Evolutionary conservation across 2,797 vertebrate species (phyloP), one percentile per base, ranked within the genome.

Genomic region (Labeo calbasu): DNA sequence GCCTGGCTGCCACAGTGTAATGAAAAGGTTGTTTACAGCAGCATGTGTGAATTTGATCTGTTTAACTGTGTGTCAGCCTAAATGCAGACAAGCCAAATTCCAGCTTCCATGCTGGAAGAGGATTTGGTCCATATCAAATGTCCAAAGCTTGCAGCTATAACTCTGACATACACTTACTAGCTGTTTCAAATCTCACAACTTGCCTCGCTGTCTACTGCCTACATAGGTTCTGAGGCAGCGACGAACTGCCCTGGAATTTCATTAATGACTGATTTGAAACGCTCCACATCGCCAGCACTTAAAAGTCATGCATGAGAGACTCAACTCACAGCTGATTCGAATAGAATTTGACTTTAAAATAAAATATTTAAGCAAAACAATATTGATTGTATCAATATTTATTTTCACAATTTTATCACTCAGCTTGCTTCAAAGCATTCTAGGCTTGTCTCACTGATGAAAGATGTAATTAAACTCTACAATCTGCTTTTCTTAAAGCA

Each of bases 51-150:
- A 73, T 36, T 14, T 61, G 79, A 61, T 81, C 36, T 46, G 66
- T 81, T 81, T 71, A 71, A 80, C 65, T 70, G 50, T 28, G 65
- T 80, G n/a, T 57, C 78, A 70, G 32, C 40, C 23, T 81, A 28
- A 72, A 72, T 10, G 13, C 19, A 51, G 8, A 72, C 21, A 81
- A 71, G 68, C 53, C 28, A 65, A 65, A 65, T 65, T 71, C 53
- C 51, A 59, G 53, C 68, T 81, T 28, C n/a, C 46, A 36, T 43
- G 21, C 80, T 32, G 13, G 43, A 82, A 73, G 40, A 19, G 36
- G 25, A 63, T 82, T 48, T 36, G 13, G 46, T 32, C 66, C 51
- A 65, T 36, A 59, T 63, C 14, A n/a, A 65, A 63, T 55, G 65
- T 57, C 78, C 40, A 13, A 51, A 40, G 25, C 70, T 36, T 48